phyloP scores from a whole-genome alignment of 2,888 invertebrate genomes.

The Orchesella flavescens region DNA sequence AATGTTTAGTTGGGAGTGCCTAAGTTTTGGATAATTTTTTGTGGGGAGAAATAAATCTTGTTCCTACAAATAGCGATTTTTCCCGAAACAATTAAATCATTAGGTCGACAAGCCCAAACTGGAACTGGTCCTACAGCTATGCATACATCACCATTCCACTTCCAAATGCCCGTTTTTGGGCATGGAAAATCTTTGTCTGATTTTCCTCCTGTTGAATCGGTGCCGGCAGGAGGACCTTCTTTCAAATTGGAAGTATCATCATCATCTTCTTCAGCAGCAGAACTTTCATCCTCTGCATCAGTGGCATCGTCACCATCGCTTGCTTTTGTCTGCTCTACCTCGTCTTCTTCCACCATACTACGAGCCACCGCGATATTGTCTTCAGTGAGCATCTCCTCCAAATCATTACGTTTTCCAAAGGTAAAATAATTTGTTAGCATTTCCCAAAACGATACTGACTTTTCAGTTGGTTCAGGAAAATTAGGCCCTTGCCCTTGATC shows the following conservation, averaged over 20 bases:
- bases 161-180: constrained; percentile 69
- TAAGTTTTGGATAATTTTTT: background rate
- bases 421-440: constrained; percentile 41
- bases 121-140: constrained; percentile 70
- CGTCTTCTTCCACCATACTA: background rate
- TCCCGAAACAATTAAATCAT: constrained; percentile 68
- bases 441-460: constrained; percentile 31
- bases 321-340: background rate
- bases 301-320: background rate
- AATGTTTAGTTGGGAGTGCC: no score
- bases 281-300: constrained; percentile 5
- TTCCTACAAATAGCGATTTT: constrained; percentile 70
- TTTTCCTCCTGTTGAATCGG: background rate
- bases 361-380: background rate
- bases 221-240: background rate
- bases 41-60: constrained; percentile 67
- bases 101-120: constrained; percentile 70
- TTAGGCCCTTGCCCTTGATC: background rate
- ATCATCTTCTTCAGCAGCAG: background rate
- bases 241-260: constrained; percentile 4
- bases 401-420: constrained; percentile 52
- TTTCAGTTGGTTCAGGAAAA: constrained; percentile 22
- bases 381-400: background rate
- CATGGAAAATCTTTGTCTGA: constrained; percentile 63
- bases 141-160: constrained; percentile 70